Base-by-base conservation (phyloP, 2,113 vertebrate genomes). In the Dunckerocampus dactyliophorus region DNA sequence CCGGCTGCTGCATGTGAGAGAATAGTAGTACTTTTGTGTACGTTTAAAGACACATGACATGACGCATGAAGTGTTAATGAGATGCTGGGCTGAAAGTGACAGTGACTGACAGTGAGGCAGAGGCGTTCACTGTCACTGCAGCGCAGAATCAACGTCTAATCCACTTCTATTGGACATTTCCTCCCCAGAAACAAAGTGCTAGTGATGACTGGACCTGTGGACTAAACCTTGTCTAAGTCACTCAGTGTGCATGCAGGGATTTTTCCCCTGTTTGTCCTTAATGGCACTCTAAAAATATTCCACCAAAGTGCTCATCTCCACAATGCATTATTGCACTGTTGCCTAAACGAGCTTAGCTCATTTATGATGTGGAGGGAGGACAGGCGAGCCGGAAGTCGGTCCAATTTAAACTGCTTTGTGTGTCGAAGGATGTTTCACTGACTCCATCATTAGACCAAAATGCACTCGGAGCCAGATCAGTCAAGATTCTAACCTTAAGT, bases 321-420 rank as follows among this genome's bases (percentile, higher is more conserved):
- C 19, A 42, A 42, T 43, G 37, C 37, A 42, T 56, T 56, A 42
- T 21, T 42, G 34, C 54, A 15, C 54, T 42, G 39, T 42, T 6
- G 19, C 20, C 37, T 14, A 42, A 56, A 56, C 19, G 52, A 59
- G 37, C 34, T 52, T 6, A 2, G 16, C 61, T 62, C 64, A 66
- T 56, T 79, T 63, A 67, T 63, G 65, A 71, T 66, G 37, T 53
- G 55, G 50, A 66, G 39, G 51, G 61, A 59, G 49, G 57, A 67
- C 61, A 65, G 46, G 62, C 45, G 37, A 76, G 61, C 59, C 50
- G 56, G 53, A 74, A 28, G 51, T 21, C 34, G 6, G 62, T 19
- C 63, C 65, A 59, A 59, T 71, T 71, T 68, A 42, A 34, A 55
- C 19, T 43, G 47, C 58, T 47, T 28, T 0, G 8, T 34, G 24